phyloP scores from a whole-genome alignment of 1,140 invertebrate genomes.

The Lepidotrigona ventralis region DNA sequence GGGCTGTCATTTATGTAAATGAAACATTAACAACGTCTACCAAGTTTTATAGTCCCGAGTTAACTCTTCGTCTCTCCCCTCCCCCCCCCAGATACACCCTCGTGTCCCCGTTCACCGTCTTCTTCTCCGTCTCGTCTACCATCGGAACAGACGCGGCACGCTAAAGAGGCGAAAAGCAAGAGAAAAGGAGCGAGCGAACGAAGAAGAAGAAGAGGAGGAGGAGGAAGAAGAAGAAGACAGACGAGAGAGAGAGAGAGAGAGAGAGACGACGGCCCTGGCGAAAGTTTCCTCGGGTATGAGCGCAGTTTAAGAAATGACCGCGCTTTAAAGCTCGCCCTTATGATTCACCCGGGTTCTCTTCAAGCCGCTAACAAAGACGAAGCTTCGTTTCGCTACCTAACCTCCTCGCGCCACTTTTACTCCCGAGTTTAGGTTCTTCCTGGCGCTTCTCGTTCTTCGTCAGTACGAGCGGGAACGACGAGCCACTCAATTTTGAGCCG shows the following conservation, averaged over 20 bases:
- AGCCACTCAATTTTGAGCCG: slow-evolving; percentile 58
- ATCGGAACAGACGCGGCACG: background rate
- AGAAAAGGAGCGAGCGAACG: too few relatives aligned
- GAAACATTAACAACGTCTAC: slow-evolving; percentile 66
- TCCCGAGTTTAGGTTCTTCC: background rate
- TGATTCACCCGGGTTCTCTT: slow-evolving; percentile 48
- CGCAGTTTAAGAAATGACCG: slow-evolving; percentile 63
- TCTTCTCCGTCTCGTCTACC: background rate
- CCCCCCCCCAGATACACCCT: slow-evolving; percentile 3
- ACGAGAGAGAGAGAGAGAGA: background rate
- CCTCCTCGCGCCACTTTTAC: slow-evolving; percentile 16
- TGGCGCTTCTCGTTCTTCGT: slow-evolving; percentile 6
- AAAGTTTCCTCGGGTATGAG: slow-evolving; percentile 24
- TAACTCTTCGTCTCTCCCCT: slow-evolving; percentile 22
- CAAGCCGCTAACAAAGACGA: slow-evolving; percentile 63
- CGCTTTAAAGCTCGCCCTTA: slow-evolving; percentile 61
- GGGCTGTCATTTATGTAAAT: slow-evolving; percentile 63
- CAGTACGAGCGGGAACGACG: background rate
- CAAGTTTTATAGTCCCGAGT: slow-evolving; percentile 64
- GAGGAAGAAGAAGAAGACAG: too few relatives aligned
- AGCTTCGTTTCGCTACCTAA: slow-evolving; percentile 54
- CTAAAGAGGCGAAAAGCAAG: background rate
- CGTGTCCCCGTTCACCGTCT: background rate
- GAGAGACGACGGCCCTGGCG: background rate
- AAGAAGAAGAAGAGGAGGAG: too few relatives aligned